Base-by-base conservation (phyloP, 1,140 invertebrate species). In the Vanessa atalanta region DNA sequence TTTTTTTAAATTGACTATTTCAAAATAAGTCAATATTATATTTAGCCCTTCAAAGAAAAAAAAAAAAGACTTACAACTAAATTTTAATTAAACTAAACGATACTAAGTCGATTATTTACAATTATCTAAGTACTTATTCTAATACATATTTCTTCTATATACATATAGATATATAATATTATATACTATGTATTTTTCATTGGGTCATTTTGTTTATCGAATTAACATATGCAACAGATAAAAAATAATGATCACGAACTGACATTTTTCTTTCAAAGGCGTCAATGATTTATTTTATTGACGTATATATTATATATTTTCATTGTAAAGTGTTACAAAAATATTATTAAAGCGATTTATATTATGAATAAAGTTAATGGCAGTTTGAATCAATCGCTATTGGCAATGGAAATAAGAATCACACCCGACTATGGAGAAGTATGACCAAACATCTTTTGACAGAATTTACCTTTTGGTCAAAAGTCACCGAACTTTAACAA, bases 121-220 rank as follows among this genome's bases (percentile, higher is more conserved):
- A 64, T 64, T 64, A 15, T 53, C 51, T 53, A 53, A 53, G 51
- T 53, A 53, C 51, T 53, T 53, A 67, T 26, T 23, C 23, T 16
- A 31, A 67, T 37, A 67, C 14, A 53, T 26, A 53, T 11, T 12
- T 47, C n/a, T 65, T n/a, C 26, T 65, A 65, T 47, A 47, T 47
- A 65, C 43, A 65, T 57, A 57, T 57, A 57, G 15, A 57, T 57
- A 57, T 31, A 31, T 31, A 31, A 31, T 31, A 31, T 57, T 23
- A 57, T 16, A 20, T 66, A 67, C 26, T 48, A 26, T 43, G 8
- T 43, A 43, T 43, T 9, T 16, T 5, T 9, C 8, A 53, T 53
- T 16, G n/a, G 51, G 51, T 53, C 51, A 53, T 53, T 53, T 53
- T 16, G 51, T 53, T 16, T 16, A 53, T 53, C 6, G 3, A 20